Evolutionary conservation across 1,140 invertebrate genomes (phyloP), one percentile per base, ranked within the genome.

Genomic region (Gonioctena quinquepunctata): DNA sequence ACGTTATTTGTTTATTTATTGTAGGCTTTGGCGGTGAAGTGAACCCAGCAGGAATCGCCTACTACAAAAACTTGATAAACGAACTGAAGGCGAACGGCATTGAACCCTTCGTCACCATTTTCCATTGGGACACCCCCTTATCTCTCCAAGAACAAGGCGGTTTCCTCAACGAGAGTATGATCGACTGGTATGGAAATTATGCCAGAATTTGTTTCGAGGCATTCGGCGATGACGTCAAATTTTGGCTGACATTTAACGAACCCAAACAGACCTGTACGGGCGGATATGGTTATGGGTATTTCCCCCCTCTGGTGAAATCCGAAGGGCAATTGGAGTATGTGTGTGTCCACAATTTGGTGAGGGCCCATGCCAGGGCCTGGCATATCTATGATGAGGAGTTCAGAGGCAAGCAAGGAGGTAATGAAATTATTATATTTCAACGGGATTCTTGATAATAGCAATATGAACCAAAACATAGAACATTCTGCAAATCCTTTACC

Each of bases 1-100:
- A n/a, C n/a, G n/a, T n/a, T n/a, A n/a, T n/a, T n/a, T n/a, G n/a
- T n/a, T n/a, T n/a, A n/a, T n/a, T n/a, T n/a, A n/a, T n/a, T n/a
- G n/a, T 27, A 64, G 61, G 61, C n/a, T 2, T 52, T 23, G 76
- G 80, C 2, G 83, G 86, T 70, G 70, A 82, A 4, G 72, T 90
- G 0, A 91, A 91, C 73, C 80, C 85, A 49, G 85, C 85, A 56
- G 90, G 90, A 16, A 76, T 90, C 1, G 77, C 83, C 0, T 91
- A 91, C 76, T 92, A 92, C 79, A 87, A 90, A 68, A 84, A 86
- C 23, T 76, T 92, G 1, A 86, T 92, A 6, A 81, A 89, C 74
- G 85, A 86, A 64, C 79, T 92, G 2, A 75, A 88, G 0, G 82
- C 80, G 42, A 84, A 87, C 28, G 85, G 86, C 50, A 91, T 92